Percentiles rank a stretch among this genome's conserved stretches.
These are phyloP conservation scores for Microcebus griseorufus DNA, from an alignment of 2,113 vertebrate species.

Conservation along the genomic window DNA sequence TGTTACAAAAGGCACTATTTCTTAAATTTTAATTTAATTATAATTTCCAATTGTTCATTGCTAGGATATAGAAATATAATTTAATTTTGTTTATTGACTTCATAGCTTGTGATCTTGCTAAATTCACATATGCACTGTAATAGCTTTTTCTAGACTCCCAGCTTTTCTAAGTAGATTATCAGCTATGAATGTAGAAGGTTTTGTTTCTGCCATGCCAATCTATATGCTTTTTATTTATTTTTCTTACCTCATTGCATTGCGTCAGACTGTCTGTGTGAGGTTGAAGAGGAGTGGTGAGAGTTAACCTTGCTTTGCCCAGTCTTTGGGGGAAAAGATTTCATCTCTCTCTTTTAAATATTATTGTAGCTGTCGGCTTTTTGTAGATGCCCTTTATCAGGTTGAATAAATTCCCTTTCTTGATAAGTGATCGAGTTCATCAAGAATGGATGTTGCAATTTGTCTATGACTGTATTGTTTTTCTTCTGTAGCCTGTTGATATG, in stretches of 20 bases:
- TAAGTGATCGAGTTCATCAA: neutral
- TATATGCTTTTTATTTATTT: neutral
- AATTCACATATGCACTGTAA: neutral
- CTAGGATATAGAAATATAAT: neutral
- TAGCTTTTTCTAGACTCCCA: too few relatives aligned
- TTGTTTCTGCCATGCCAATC: neutral
- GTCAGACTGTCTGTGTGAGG: neutral
- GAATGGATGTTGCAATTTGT: neutral
- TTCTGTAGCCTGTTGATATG: neutral
- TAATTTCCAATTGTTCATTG: neutral
- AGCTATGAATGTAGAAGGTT: too few relatives aligned
- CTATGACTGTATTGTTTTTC: neutral
- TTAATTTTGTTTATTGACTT: neutral
- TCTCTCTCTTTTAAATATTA: neutral
- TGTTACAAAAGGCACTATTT: neutral
- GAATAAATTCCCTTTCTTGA: neutral
- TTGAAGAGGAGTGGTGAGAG: neutral
- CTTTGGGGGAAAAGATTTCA: neutral
- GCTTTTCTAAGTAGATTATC: neutral
- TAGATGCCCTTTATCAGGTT: neutral
- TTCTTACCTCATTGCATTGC: neutral
- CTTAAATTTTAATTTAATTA: neutral
- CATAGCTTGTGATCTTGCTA: neutral
- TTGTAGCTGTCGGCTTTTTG: neutral
- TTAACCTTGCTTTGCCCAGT: neutral